These are phyloP conservation scores for Deilephila elpenor DNA, from an alignment of 2,888 invertebrate species.

Conservation along the genomic window DNA sequence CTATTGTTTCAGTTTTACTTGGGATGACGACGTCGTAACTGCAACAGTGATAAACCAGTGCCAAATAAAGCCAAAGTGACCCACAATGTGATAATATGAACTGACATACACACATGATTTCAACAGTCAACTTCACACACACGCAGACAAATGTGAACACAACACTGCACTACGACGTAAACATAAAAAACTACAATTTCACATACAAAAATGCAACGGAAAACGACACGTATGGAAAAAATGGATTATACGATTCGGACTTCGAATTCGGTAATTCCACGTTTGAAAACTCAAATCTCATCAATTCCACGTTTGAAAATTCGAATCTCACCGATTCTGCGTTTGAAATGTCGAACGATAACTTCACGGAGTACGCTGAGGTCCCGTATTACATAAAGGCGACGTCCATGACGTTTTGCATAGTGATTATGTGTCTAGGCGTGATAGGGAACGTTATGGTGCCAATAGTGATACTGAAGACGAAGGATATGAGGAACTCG, in stretches of 20 bases:
- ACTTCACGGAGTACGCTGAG: constrained; percentile 81
- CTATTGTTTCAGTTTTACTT: constrained; percentile 25
- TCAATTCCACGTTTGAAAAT: constrained; percentile 53
- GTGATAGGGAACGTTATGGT: constrained; percentile 97
- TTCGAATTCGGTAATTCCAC: constrained; percentile 42
- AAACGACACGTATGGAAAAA: constrained; percentile 44
- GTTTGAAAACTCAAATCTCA: constrained; percentile 53
- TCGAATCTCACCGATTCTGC: constrained; percentile 53
- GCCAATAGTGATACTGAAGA: constrained; percentile 95
- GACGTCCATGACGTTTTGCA: constrained; percentile 94
- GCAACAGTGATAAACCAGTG: constrained; percentile 33
- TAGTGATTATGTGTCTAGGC: constrained; percentile 94
- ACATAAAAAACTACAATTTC: constrained; percentile 48
- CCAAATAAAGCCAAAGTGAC: constrained; percentile 40
- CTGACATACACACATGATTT: constrained; percentile 76
- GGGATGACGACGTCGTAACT: constrained; percentile 28
- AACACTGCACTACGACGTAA: constrained; percentile 52
- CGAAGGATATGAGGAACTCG: constrained; percentile 97
- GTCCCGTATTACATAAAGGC: constrained; percentile 94
- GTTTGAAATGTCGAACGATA: constrained; percentile 60
- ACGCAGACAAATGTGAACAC: constrained; percentile 59
- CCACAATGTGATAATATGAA: constrained; percentile 70
- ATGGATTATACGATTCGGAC: constrained; percentile 39
- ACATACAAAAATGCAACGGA: constrained; percentile 59
- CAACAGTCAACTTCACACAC: constrained; percentile 70